A percentile compares a stretch with the other conserved stretches of the same genome.
Conservation (phyloP, 2,888 invertebrate species). For the Chorisops tibialis region DNA sequence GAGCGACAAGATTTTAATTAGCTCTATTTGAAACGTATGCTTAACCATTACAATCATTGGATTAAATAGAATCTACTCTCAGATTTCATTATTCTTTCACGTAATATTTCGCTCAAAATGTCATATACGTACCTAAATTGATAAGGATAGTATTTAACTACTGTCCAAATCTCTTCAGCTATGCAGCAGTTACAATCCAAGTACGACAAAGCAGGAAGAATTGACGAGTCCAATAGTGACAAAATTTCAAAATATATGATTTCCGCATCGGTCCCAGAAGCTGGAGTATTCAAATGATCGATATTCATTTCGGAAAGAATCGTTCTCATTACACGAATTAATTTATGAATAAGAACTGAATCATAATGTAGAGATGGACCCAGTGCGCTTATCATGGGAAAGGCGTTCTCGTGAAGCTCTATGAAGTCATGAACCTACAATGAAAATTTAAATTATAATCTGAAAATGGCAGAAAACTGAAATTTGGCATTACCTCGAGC, state of each 20-base stretch:
- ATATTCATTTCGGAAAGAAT: constrained; percentile 49
- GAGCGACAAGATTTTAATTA: too few relatives aligned
- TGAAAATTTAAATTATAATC: not conserved
- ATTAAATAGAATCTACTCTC: too few relatives aligned
- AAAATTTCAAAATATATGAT: constrained; percentile 78
- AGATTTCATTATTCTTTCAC: too few relatives aligned
- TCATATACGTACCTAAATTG: constrained; percentile 67
- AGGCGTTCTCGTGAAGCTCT: constrained; percentile 70
- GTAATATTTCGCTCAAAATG: too few relatives aligned
- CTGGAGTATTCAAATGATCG: constrained; percentile 47
- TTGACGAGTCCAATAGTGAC: constrained; percentile 79
- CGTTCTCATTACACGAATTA: constrained; percentile 58
- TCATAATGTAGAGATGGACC: constrained; percentile 87
- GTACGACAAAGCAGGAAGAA: constrained; percentile 87
- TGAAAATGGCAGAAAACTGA: too few relatives aligned
- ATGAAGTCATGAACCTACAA: constrained; percentile 62
- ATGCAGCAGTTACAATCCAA: constrained; percentile 94
- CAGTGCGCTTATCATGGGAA: constrained; percentile 80
- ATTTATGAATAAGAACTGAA: constrained; percentile 86
- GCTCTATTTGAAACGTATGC: too few relatives aligned
- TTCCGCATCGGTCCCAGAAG: constrained; percentile 49
- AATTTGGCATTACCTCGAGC: constrained; percentile 37
- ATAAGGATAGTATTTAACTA: constrained; percentile 82
- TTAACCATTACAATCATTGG: too few relatives aligned
- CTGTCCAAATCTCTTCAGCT: constrained; percentile 93